Percentiles rank a stretch among this genome's conserved stretches.
Evolutionary conservation across 2,797 vertebrate species (phyloP).

Genomic region (Acipenser ruthenus): DNA sequence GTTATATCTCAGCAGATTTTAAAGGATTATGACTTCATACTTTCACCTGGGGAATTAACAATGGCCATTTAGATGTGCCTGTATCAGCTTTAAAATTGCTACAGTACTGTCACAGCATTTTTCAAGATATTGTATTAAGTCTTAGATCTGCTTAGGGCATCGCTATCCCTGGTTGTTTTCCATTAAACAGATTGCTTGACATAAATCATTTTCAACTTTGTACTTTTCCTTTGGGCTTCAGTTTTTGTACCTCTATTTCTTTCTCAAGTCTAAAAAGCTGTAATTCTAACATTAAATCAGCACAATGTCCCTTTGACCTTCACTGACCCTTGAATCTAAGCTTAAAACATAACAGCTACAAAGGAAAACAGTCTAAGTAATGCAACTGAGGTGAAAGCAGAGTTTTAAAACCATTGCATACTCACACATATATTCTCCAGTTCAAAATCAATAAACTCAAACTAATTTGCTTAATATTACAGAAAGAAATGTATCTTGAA

Average conservation of each 20-base stretch:
- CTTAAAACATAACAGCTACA: no score
- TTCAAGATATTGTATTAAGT: conserved; percentile 2
- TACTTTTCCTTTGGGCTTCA: conserved; percentile 45
- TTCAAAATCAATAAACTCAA: no score
- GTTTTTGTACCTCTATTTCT: conserved; percentile 38
- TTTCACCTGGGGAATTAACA: background rate
- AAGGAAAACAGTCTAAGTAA: no score
- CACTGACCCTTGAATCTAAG: no score
- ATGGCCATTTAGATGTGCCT: background rate
- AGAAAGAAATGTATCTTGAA: no score
- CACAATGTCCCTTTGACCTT: no score
- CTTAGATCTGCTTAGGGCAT: conserved; percentile 28
- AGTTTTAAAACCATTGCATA: no score
- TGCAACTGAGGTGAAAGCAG: no score
- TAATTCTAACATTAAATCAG: background rate
- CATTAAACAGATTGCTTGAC: conserved; percentile 41
- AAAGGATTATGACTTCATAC: background rate
- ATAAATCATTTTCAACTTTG: conserved; percentile 44
- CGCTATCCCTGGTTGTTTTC: conserved; percentile 43
- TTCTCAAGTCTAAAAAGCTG: conserved; percentile 20
- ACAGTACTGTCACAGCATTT: conserved; percentile 6
- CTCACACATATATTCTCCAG: no score
- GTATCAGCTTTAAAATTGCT: conserved; percentile 4
- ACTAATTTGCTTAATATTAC: no score
- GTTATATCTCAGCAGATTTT: conserved; percentile 1